These are phyloP conservation scores for Turnix velox DNA, from an alignment of 2,113 vertebrate species.

Conservation along the genomic window DNA sequence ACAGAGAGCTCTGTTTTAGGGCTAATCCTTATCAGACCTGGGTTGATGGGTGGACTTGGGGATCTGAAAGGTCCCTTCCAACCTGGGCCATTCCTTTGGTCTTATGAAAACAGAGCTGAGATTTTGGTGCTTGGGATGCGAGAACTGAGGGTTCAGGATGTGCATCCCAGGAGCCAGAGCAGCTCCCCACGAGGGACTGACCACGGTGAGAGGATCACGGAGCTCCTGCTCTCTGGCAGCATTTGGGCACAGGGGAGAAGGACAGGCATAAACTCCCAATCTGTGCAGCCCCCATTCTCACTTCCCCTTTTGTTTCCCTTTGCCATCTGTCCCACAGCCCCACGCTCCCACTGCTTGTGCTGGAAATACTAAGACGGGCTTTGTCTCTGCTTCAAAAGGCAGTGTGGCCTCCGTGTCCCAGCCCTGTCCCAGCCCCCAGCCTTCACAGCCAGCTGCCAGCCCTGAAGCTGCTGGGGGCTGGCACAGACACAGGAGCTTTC, in stretches of 20 bases:
- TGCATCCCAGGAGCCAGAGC: no score
- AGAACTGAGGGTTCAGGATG: no score
- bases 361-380: slow-evolving; percentile 38
- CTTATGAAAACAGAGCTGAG: no score
- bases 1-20: no score
- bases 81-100: no score
- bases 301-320: slow-evolving; percentile 42
- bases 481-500: fast-evolving
- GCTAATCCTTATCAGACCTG: no score
- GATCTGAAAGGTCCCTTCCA: no score
- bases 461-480: neutral
- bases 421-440: neutral
- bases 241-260: fast-evolving
- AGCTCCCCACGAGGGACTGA: neutral
- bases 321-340: slow-evolving; percentile 56
- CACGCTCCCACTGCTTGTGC: neutral
- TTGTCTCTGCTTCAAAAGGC: slow-evolving; percentile 34
- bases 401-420: neutral
- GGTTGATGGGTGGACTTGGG: no score
- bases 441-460: neutral
- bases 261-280: slow-evolving; percentile 5
- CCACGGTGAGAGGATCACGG: fast-evolving
- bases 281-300: slow-evolving; percentile 19
- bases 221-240: neutral
- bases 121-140: neutral